Conservation (phyloP, 1,140 invertebrate genomes). For the Papilio glaucus region DNA sequence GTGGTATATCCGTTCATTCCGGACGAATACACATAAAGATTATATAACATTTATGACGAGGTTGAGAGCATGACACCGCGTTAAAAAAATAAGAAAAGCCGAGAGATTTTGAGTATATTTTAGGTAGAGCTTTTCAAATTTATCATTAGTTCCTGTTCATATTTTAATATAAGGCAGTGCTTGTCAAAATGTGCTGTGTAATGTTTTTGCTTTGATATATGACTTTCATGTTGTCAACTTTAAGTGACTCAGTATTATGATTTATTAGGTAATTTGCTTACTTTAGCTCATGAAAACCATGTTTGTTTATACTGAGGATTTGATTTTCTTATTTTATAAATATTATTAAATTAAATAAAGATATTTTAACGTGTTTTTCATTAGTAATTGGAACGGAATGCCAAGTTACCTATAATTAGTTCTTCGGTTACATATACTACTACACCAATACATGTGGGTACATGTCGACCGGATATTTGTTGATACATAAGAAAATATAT, state of each 20-base stretch:
- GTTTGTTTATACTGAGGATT: neutral
- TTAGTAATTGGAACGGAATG: too few relatives aligned
- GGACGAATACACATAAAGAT: neutral
- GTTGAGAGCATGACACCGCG: conserved; percentile 1
- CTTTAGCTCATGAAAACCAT: conserved; percentile 13
- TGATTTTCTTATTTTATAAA: neutral
- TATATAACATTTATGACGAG: conserved; percentile 1
- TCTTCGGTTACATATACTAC: too few relatives aligned
- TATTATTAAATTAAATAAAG: neutral
- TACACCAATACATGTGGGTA: too few relatives aligned
- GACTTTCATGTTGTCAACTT: conserved; percentile 43
- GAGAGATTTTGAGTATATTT: neutral
- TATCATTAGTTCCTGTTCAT: conserved; percentile 18
- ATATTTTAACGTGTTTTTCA: too few relatives aligned
- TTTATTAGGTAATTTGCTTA: conserved; percentile 43
- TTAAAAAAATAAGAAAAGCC: conserved; percentile 10
- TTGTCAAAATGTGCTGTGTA: conserved; percentile 43
- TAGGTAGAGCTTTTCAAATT: conserved; percentile 8
- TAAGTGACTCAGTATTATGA: conserved; percentile 40
- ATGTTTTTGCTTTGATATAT: conserved; percentile 41
- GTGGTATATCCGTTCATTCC: neutral
- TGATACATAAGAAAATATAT: too few relatives aligned
- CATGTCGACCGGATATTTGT: too few relatives aligned
- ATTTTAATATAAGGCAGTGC: conserved; percentile 28
- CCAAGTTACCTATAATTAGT: too few relatives aligned